phyloP scores from a whole-genome alignment of 2,888 invertebrate species.

The Hirtodrosophila alboralis region DNA sequence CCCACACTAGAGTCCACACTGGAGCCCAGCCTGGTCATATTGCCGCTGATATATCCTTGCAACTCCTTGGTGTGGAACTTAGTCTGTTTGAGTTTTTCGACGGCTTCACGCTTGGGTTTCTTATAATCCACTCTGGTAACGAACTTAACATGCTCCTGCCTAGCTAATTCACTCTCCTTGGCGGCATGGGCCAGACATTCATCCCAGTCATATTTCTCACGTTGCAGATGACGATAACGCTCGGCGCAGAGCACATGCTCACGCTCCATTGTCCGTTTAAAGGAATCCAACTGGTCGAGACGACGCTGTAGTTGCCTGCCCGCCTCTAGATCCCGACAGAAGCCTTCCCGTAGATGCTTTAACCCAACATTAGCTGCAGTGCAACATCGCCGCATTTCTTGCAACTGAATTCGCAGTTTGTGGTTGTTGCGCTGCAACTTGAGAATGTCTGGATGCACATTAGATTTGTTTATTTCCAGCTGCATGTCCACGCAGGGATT shows the following conservation, averaged over 20 bases:
- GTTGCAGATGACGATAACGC: constrained; percentile 33
- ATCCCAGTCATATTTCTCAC: constrained; percentile 34
- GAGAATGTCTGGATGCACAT: constrained; percentile 21
- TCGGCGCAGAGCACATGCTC: constrained; percentile 41
- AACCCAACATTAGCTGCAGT: constrained; percentile 15
- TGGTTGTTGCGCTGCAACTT: constrained; percentile 33
- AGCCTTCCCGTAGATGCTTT: background rate
- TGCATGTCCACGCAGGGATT: constrained; percentile 25
- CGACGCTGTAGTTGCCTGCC: constrained; percentile 11
- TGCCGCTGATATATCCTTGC: constrained; percentile 1
- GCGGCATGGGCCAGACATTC: constrained; percentile 15
- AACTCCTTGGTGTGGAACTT: constrained; percentile 15
- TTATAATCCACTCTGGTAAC: constrained; percentile 11
- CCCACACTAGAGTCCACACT: background rate
- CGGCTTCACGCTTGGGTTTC: constrained; percentile 2
- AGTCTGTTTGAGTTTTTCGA: constrained; percentile 1
- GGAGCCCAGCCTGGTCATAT: background rate
- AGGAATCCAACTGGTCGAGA: constrained; percentile 30
- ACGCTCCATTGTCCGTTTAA: constrained; percentile 32
- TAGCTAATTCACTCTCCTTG: background rate
- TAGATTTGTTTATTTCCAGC: constrained; percentile 23
- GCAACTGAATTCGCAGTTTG: constrained; percentile 37
- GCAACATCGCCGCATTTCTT: constrained; percentile 16
- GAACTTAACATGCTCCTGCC: background rate
- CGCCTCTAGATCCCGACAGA: constrained; percentile 19